Base-by-base conservation (phyloP, 2,113 vertebrate genomes). In the Dasyprocta punctata region DNA sequence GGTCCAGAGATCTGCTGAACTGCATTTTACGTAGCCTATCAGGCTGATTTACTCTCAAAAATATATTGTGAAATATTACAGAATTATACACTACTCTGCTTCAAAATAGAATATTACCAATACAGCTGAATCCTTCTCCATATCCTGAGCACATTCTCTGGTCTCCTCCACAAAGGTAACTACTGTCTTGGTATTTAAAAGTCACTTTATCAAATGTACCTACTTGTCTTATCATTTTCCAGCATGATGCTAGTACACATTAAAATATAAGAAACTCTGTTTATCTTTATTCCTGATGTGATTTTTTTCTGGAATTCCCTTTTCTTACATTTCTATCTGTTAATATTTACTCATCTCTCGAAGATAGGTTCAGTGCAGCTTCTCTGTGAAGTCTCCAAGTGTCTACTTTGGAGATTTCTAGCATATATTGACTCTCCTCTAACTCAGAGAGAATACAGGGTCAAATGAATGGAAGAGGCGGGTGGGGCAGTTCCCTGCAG, bases 41-140 rank as follows among this genome's bases (percentile, higher is more conserved):
- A 44, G 3, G 9, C 20, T 75, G 60, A 65, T 83, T 90, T 95
- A 67, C 14, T 94, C 92, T 96, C 91, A 36, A 93, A 88, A 75
- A 38, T n/a, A 47, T 67, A 90, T 38, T 41, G 77, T 58, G 16
- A 94, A 92, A 89, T 84, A 71, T 75, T 69, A 94, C 67, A 88
- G 26, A 83, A 60, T 8, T 82, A 69, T 30, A 5, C 4, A 71
- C 28, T 38, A 49, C 36, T 90, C 73, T n/a, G 4, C 12, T 49
- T 82, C 90, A 67, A 87, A 86, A 94, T 85, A 90, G 20, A 83
- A 56, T 88, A 61, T 93, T 85, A 19, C 33, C 36, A 47, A 33
- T 49, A 33, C 1, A 49, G 7, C 49, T 83, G 78, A 78, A 90
- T 5, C 33, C 19, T 49, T 65, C 54, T 93, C 56, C 17, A 30